Percentiles rank a stretch among this genome's conserved stretches.
These are phyloP conservation scores for Xiphophorus maculatus DNA, from an alignment of 2,113 vertebrate genomes.

Conservation along the genomic window DNA sequence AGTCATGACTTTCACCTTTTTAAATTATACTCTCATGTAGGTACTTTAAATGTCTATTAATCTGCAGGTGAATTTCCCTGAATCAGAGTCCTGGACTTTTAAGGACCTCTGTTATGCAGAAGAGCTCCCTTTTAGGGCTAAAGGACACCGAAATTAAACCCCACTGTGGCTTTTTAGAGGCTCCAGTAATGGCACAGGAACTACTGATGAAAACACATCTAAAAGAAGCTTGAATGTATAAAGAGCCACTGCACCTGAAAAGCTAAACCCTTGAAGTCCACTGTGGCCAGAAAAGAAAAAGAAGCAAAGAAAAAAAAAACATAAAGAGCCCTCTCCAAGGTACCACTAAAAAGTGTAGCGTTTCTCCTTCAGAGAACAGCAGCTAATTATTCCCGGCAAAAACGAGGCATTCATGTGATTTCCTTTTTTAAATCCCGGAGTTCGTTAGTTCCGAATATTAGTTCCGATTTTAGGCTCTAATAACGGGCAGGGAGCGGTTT, in stretches of 20 bases:
- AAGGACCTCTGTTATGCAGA: slow-evolving; percentile 15
- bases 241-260: slow-evolving; percentile 10
- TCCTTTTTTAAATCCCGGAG: not conserved
- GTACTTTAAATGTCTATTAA: not conserved
- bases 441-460: not conserved
- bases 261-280: slow-evolving; percentile 26
- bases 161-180: slow-evolving; percentile 18
- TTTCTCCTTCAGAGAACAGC: slow-evolving; percentile 27
- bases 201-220: slow-evolving; percentile 27
- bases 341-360: slow-evolving; percentile 12
- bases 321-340: slow-evolving; percentile 11
- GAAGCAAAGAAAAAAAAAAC: too few species aligned
- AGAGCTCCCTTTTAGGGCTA: slow-evolving; percentile 4
- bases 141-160: slow-evolving; percentile 17
- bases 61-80: slow-evolving; percentile 9
- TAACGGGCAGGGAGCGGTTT: not conserved
- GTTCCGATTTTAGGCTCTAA: not conserved
- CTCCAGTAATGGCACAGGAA: slow-evolving; percentile 15
- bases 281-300: not conserved
- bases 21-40: not conserved
- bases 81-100: slow-evolving; percentile 10
- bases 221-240: slow-evolving; percentile 13
- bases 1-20: slow-evolving; percentile 16
- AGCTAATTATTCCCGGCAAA: slow-evolving; percentile 11
- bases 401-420: not conserved